These are phyloP conservation scores for Agapetus fuscipes DNA, from an alignment of 2,888 invertebrate species.

Conservation along the genomic window DNA sequence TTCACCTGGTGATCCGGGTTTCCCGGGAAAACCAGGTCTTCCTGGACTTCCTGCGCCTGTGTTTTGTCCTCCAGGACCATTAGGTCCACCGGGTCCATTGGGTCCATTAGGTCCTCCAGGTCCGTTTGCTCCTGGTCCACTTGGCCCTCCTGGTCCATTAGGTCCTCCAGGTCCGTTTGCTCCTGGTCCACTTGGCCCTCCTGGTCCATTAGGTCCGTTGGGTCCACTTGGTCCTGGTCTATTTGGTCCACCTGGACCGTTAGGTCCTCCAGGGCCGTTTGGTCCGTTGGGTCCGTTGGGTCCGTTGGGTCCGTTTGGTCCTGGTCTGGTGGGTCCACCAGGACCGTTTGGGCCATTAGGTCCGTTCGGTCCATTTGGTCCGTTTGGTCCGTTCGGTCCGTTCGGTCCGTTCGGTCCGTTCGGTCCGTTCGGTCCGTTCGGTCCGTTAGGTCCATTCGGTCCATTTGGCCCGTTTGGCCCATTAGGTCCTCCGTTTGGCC, in stretches of 20 bases:
- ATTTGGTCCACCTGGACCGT: conserved; percentile 3
- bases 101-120: conserved; percentile 12
- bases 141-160: not conserved
- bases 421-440: conserved; percentile 2
- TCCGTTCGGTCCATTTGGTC: not conserved
- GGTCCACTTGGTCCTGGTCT: conserved; percentile 4
- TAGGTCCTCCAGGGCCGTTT: no score
- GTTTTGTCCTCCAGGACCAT: conserved; percentile 3
- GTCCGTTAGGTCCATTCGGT: conserved; percentile 1
- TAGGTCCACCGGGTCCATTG: conserved; percentile 7
- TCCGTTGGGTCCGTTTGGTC: conserved; percentile 1
- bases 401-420: conserved; percentile 3
- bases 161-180: not conserved
- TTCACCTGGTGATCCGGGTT: no score
- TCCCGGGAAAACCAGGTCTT: no score
- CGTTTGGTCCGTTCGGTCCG: conserved; percentile 5
- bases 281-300: conserved; percentile 1
- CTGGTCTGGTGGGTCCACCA: not conserved
- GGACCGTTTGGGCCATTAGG: not conserved
- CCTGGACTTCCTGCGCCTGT: not conserved
- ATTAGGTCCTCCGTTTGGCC: no score
- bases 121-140: conserved; percentile 13
- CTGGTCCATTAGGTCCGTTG: conserved; percentile 6
- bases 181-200: conserved; percentile 9
- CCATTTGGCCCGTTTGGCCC: conserved; percentile 1